Conservation (phyloP, 2,113 vertebrate species). For the Salvelinus fontinalis region DNA sequence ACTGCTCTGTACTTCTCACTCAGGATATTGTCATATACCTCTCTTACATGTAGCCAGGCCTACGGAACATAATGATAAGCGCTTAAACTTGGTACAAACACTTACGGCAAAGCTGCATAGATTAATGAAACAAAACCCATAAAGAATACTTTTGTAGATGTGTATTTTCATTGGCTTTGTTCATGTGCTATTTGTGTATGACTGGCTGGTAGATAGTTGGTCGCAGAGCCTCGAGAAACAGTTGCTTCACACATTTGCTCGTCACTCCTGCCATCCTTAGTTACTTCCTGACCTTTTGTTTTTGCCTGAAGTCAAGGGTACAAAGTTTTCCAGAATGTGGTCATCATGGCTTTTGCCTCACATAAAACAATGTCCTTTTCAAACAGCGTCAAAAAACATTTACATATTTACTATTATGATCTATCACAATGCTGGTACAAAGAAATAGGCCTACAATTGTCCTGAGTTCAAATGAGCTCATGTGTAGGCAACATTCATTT, state of each 20-base stretch:
- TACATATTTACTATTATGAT: no score
- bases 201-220: conserved; percentile 24
- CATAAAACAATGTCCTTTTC: conserved; percentile 47
- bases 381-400: conserved; percentile 17
- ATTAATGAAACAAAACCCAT: no score
- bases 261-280: conserved; percentile 51
- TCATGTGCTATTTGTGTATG: neutral
- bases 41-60: no score
- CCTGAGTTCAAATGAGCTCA: no score
- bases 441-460: no score
- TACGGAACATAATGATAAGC: no score
- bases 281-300: conserved; percentile 61
- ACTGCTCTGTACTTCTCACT: neutral
- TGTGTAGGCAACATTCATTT: no score
- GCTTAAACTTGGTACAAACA: no score
- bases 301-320: conserved; percentile 46
- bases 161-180: neutral
- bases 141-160: no score
- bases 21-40: neutral
- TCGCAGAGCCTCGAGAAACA: conserved; percentile 45
- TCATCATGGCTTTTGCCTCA: conserved; percentile 37
- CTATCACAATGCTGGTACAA: no score
- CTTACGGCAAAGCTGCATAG: no score
- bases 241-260: conserved; percentile 40
- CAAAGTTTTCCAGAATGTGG: conserved; percentile 48